phyloP scores from a whole-genome alignment of 1,140 invertebrate genomes.

The Scaptomyza graminum region DNA sequence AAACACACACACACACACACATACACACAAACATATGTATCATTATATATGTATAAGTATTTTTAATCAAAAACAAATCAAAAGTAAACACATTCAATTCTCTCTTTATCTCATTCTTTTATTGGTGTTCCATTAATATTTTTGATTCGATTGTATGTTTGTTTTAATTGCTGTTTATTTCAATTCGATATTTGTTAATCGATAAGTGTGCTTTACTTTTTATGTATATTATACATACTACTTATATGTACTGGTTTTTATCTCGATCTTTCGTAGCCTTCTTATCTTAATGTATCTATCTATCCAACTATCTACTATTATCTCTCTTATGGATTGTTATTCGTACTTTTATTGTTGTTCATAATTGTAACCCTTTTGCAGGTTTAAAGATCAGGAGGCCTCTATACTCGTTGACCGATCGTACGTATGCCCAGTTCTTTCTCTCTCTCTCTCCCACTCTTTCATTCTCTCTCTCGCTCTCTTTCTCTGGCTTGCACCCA shows the following conservation, averaged over 20 bases:
- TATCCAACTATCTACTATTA: conserved; percentile 19
- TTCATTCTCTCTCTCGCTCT: conserved; percentile 31
- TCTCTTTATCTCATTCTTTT: conserved; percentile 5
- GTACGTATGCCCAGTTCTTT: conserved; percentile 87
- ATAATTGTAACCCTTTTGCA: conserved; percentile 87
- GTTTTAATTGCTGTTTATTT: conserved; percentile 34
- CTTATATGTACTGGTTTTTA: not conserved
- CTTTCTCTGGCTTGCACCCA: conserved; percentile 14
- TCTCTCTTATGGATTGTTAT: conserved; percentile 64
- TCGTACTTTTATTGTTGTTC: conserved; percentile 85
- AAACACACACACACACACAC: not conserved
- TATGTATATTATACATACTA: not conserved
- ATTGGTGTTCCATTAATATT: not conserved
- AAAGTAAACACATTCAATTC: not conserved
- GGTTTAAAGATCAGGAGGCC: conserved; percentile 93
- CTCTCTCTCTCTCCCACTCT: conserved; percentile 28
- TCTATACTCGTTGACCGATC: conserved; percentile 91
- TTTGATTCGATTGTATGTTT: conserved; percentile 5
- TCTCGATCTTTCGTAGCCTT: not conserved
- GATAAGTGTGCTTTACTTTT: conserved; percentile 17
- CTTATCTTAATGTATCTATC: not conserved
- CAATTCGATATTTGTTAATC: conserved; percentile 26
- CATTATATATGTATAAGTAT: not conserved
- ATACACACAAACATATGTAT: conserved; percentile 13
- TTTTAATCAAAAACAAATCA: not conserved